Conservation (phyloP, 1,140 invertebrate genomes). For the Battus philenor region DNA sequence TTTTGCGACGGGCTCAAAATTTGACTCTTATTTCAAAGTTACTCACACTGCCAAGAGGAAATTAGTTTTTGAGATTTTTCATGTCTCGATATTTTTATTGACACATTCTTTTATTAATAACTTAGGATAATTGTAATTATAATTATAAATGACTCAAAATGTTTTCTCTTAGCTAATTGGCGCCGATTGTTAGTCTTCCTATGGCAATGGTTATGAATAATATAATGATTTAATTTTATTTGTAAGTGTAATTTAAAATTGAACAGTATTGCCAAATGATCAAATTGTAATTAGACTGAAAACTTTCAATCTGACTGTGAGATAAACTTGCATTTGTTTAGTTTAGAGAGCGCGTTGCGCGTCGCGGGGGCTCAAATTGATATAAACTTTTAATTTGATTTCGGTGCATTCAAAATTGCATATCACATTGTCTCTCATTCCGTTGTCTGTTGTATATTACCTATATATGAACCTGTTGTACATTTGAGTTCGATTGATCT, state of each 20-base stretch:
- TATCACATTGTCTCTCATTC: conserved; percentile 44
- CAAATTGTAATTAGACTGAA: conserved; percentile 70
- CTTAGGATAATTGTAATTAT: conserved; percentile 17
- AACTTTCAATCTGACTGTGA: conserved; percentile 37
- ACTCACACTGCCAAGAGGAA: conserved; percentile 11
- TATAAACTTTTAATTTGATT: conserved; percentile 14
- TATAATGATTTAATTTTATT: conserved; percentile 52
- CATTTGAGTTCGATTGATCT: conserved; percentile 63
- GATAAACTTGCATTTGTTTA: conserved; percentile 5
- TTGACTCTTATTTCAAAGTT: not conserved
- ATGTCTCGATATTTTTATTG: conserved; percentile 1
- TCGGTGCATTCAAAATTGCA: conserved; percentile 45
- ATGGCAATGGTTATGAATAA: conserved; percentile 46
- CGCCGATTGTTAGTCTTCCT: conserved; percentile 57
- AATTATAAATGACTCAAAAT: conserved; percentile 6
- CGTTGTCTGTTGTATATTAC: conserved; percentile 19
- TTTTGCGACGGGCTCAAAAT: conserved; percentile 19
- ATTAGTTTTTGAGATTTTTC: conserved; percentile 1
- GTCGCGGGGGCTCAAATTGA: conserved; percentile 40
- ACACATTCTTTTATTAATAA: conserved; percentile 10
- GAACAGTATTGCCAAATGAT: conserved; percentile 74
- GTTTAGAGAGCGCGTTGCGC: conserved; percentile 30
- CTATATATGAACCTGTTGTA: conserved; percentile 39
- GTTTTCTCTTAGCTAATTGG: conserved; percentile 21
- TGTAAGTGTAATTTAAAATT: conserved; percentile 51